These are phyloP conservation scores for Delichon dasypus DNA, from an alignment of 2,797 vertebrate species.

Conservation along the genomic window DNA sequence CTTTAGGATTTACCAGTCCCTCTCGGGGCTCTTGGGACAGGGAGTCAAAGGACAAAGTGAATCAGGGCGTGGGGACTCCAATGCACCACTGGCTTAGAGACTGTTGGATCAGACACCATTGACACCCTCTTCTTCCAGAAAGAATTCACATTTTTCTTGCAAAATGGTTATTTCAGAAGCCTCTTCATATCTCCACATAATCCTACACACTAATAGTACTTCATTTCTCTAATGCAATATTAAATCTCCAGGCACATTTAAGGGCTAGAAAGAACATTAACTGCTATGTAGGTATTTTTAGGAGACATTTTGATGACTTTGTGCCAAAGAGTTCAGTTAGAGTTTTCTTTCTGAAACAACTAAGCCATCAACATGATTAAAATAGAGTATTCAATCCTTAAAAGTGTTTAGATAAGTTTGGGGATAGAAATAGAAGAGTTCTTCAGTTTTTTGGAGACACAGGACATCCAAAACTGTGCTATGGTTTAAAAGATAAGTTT, in stretches of 20 bases:
- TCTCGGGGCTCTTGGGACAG: background rate
- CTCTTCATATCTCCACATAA: background rate
- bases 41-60: background rate
- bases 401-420: background rate
- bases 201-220: background rate
- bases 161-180: background rate
- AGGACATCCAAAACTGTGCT: background rate
- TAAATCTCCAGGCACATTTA: background rate
- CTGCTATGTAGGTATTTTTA: background rate
- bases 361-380: background rate
- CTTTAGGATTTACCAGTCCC: background rate
- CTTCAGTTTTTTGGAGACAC: rapidly evolving
- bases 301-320: background rate
- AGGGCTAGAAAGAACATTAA: background rate
- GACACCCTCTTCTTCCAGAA: background rate
- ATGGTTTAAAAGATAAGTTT: background rate
- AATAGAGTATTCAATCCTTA: background rate
- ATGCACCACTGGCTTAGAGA: background rate
- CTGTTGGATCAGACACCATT: background rate
- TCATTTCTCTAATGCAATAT: conserved; percentile 11
- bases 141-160: background rate
- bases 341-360: background rate
- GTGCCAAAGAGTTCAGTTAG: background rate
- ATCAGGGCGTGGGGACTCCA: background rate
- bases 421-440: background rate